Evolutionary conservation across 1,140 invertebrate genomes (phyloP), one percentile per base, ranked within the genome.

Genomic region (Drosophila varians): DNA sequence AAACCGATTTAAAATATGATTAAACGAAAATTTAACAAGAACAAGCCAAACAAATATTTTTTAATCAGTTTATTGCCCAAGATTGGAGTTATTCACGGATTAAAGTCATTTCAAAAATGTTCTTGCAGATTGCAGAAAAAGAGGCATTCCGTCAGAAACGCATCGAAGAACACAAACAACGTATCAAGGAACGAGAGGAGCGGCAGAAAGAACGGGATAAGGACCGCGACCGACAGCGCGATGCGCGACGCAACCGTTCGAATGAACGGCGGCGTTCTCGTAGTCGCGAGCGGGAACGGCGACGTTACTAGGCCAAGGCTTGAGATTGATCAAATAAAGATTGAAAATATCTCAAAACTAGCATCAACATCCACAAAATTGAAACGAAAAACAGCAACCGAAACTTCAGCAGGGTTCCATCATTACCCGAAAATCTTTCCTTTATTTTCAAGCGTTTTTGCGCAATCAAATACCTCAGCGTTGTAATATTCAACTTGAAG

Each of bases 131-230:
- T 89, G 95, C 95, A 54, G 93, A 96, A 73, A 97, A 97, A 91
- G 96, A 97, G 92, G 96, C 96, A 89, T 95, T 96, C 92, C 92
- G 96, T 47, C 93, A 96, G 47, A 94, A 96, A 83, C 96, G 96
- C 77, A 95, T 97, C 94, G 95, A 95, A 25, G 96, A 97, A 91
- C 95, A 96, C 74, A 96, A 97, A 90, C 95, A 96, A 91, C 93
- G 95, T 90, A 94, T 94, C 4, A 90, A 90, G 57, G 86, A 91
- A 31, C 74, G 88, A 1, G 88, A 89, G 16, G 90, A 91, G 52
- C 53, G 88, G 1, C 51, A 78, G 9, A 90, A 84, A 42, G 93
- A 94, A 53, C 91, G 91, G 25, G 78, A 89, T 36, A 84, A 87
- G 58, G 75, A 78, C 19, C 80, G 80, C 26, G 78, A 83, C 36